Evolutionary conservation across 2,888 invertebrate species (phyloP).

Genomic region (Anoplius nigerrimus): DNA sequence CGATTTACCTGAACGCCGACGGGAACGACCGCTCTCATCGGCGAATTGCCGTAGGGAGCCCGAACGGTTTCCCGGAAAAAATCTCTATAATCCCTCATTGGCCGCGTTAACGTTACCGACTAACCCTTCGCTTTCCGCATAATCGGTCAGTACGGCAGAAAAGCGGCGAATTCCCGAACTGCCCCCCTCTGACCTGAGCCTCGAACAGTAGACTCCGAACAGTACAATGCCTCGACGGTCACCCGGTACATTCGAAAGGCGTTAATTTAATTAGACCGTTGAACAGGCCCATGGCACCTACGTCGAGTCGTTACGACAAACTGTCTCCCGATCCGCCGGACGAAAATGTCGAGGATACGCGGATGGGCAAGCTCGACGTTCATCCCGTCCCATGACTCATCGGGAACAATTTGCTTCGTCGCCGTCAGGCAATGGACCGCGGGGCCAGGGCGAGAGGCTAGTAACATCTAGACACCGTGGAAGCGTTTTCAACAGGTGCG

Average conservation of each 20-base stretch:
- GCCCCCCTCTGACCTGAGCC: too few species aligned
- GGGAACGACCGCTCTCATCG: not conserved
- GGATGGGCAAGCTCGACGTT: slow-evolving; percentile 12
- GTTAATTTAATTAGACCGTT: too few species aligned
- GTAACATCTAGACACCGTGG: slow-evolving; percentile 45
- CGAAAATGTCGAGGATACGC: too few species aligned
- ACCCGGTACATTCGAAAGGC: too few species aligned
- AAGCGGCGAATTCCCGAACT: too few species aligned
- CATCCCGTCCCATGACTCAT: slow-evolving; percentile 39
- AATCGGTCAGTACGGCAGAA: too few species aligned
- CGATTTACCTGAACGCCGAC: slow-evolving; percentile 31
- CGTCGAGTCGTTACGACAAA: too few species aligned
- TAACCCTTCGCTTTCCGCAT: too few species aligned
- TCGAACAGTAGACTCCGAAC: too few species aligned
- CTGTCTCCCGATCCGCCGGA: too few species aligned
- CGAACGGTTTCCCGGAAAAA: slow-evolving; percentile 22
- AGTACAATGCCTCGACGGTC: too few species aligned
- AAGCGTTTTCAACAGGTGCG: slow-evolving; percentile 57
- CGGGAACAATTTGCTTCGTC: slow-evolving; percentile 35
- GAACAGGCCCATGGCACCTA: too few species aligned
- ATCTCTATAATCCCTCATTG: not conserved
- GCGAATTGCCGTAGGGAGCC: slow-evolving; percentile 22
- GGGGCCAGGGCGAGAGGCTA: slow-evolving; percentile 24
- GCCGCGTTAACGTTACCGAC: slow-evolving; percentile 22
- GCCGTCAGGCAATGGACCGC: not conserved